Percentiles rank a stretch among this genome's conserved stretches.
These are phyloP conservation scores for Psittacula echo DNA, from an alignment of 2,797 vertebrate genomes.

Conservation along the genomic window DNA sequence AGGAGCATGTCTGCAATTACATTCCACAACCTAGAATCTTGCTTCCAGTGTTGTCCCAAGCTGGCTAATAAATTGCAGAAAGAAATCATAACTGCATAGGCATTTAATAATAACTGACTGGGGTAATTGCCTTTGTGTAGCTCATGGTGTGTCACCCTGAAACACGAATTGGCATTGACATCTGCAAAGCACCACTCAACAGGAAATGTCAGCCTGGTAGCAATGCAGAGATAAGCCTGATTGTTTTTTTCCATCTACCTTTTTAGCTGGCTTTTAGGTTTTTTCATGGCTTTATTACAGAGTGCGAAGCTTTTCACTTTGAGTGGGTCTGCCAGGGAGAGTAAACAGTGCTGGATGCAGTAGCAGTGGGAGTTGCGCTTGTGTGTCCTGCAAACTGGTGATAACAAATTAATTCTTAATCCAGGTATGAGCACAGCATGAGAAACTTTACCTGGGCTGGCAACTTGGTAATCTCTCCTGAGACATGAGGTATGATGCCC, in stretches of 20 bases:
- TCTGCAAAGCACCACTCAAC: neutral
- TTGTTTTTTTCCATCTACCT: neutral
- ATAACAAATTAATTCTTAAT: neutral
- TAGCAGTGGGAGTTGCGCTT: neutral
- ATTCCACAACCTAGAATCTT: too few relatives aligned
- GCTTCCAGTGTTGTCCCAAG: neutral
- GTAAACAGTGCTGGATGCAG: too few relatives aligned
- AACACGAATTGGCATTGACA: neutral
- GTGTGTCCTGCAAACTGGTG: neutral
- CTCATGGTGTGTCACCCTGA: neutral
- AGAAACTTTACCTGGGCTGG: neutral
- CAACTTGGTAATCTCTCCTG: neutral
- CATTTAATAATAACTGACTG: neutral
- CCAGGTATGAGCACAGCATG: rapidly evolving
- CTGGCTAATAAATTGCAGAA: neutral
- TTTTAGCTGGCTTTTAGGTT: neutral
- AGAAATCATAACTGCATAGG: rapidly evolving
- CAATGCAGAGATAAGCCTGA: neutral
- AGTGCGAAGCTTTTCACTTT: neutral
- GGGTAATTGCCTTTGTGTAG: neutral
- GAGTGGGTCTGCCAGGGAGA: neutral
- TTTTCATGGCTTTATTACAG: neutral
- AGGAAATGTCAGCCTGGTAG: neutral
- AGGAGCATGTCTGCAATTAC: neutral
- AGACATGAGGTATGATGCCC: neutral